Evolutionary conservation across 2,797 vertebrate genomes (phyloP).

Genomic region (Nothura maculosa): DNA sequence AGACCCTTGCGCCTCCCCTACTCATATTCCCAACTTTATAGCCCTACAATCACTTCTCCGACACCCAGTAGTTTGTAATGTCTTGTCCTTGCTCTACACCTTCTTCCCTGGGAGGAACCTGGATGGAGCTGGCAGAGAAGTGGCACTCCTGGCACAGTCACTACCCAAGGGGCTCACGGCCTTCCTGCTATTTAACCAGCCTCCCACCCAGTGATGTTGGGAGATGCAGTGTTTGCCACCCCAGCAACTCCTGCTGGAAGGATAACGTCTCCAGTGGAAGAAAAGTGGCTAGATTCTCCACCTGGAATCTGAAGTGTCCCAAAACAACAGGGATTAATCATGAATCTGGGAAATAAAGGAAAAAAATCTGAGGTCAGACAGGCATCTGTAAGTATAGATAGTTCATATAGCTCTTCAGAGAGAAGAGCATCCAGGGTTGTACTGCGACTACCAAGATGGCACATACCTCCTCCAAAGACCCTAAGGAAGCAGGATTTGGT

Average conservation of each 20-base stretch:
- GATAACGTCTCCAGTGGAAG: background rate
- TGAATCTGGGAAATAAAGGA: background rate
- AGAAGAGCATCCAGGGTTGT: background rate
- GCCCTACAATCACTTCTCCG: background rate
- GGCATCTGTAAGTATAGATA: background rate
- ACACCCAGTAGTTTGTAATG: background rate
- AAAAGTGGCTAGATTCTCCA: background rate
- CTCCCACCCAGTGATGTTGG: background rate
- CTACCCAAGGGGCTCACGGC: background rate
- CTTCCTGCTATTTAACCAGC: background rate
- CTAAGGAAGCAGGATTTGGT: background rate
- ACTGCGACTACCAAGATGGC: background rate
- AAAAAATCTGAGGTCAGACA: background rate
- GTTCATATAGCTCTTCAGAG: background rate
- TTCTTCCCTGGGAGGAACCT: background rate
- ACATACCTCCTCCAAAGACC: background rate
- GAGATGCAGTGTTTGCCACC: background rate
- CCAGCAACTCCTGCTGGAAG: background rate
- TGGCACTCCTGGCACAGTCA: background rate
- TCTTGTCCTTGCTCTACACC: background rate
- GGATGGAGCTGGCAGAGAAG: background rate
- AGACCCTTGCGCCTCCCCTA: slow-evolving; percentile 18
- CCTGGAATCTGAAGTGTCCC: background rate
- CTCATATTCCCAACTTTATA: background rate
- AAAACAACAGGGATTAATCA: background rate